Evolutionary conservation across 2,888 invertebrate species (phyloP).

Genomic region (Neoscelio sp.): DNA sequence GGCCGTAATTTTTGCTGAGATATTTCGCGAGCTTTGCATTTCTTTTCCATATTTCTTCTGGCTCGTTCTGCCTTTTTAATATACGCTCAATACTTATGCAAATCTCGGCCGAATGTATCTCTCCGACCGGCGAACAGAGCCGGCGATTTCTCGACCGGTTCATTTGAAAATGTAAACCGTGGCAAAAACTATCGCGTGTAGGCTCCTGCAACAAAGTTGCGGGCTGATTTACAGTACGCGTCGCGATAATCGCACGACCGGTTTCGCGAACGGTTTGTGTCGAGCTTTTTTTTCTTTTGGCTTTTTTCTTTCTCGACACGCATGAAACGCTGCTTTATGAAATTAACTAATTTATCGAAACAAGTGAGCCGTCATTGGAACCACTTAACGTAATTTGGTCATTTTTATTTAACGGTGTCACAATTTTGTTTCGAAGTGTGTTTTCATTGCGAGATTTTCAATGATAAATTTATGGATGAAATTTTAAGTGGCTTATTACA

Average conservation of each 20-base stretch:
- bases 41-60: slow-evolving; percentile 31
- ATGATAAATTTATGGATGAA: too few species aligned
- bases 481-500: too few species aligned
- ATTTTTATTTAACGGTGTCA: too few species aligned
- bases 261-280: slow-evolving; percentile 36
- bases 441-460: too few species aligned
- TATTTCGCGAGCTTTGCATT: slow-evolving; percentile 17
- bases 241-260: slow-evolving; percentile 38
- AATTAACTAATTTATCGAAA: too few species aligned
- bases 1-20: slow-evolving; percentile 9
- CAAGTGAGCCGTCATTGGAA: too few species aligned
- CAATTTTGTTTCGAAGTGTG: too few species aligned
- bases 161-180: slow-evolving; percentile 48
- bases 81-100: slow-evolving; percentile 42
- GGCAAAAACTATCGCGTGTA: slow-evolving; percentile 41
- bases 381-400: too few species aligned
- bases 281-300: slow-evolving; percentile 14
- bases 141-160: slow-evolving; percentile 54
- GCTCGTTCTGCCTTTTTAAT: slow-evolving; percentile 11
- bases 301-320: neutral
- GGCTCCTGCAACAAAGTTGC: slow-evolving; percentile 34
- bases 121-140: slow-evolving; percentile 9
- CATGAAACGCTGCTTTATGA: slow-evolving; percentile 10
- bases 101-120: slow-evolving; percentile 40
- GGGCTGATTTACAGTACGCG: slow-evolving; percentile 22